phyloP scores from a whole-genome alignment of 2,113 vertebrate genomes.

The Origma solitaria region DNA sequence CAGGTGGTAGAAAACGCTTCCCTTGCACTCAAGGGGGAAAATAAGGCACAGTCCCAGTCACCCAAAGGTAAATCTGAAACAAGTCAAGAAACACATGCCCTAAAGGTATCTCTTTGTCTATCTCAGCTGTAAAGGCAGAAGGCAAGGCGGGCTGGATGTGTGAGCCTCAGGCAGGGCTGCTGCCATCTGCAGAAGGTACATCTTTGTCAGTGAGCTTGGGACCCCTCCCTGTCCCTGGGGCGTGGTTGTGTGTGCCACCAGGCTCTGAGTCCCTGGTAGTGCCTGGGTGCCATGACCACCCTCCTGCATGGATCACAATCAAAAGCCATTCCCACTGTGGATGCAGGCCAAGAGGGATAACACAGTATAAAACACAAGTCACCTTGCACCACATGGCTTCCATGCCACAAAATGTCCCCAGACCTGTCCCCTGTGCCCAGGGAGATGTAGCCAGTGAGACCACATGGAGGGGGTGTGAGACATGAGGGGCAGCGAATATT shows the following conservation, averaged over 20 bases:
- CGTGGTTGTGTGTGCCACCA: fast-evolving
- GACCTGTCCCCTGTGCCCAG: background rate
- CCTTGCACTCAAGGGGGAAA: background rate
- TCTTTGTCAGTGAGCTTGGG: background rate
- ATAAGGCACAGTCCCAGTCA: background rate
- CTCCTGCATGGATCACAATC: fast-evolving
- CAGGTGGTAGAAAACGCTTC: background rate
- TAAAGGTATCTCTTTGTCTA: background rate
- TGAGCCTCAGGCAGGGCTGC: background rate
- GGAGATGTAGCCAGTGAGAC: background rate
- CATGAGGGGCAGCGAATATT: background rate
- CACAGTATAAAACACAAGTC: background rate
- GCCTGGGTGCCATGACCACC: background rate
- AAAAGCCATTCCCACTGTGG: background rate
- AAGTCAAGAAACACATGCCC: background rate
- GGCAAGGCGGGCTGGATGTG: background rate
- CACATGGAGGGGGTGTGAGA: background rate
- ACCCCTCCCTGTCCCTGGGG: background rate
- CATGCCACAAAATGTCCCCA: background rate
- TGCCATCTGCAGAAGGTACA: background rate
- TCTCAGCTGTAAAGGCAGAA: background rate
- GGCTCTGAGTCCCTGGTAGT: background rate
- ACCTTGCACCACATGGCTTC: fast-evolving
- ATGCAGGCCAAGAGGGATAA: background rate
- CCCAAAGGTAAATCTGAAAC: background rate